Evolutionary conservation across 2,797 vertebrate species (phyloP), one percentile per base, ranked within the genome.

Genomic region (Lacerta agilis): DNA sequence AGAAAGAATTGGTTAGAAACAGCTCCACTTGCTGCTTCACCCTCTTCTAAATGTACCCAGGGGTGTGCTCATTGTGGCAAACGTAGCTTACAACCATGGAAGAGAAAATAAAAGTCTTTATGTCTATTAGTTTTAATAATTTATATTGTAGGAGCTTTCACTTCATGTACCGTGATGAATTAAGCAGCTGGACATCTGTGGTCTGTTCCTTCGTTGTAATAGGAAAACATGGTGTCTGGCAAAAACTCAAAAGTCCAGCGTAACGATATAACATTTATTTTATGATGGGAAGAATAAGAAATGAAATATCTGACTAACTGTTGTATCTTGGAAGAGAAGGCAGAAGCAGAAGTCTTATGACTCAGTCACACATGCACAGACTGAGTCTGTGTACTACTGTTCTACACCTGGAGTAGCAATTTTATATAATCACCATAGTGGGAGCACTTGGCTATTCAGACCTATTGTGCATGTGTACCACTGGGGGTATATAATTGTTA

Each of bases 221-320:
- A 95, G 83, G 89, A 94, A 93, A 89, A 91, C 87, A 81, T 91
- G 92, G 90, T 92, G 91, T 87, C 91, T 89, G 93, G 20, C 79
- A 90, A 89, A 86, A 89, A 93, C 90, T 61, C 88, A 23, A 88
- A 94, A 93, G 90, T 90, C 93, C 92, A 92, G 94, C 92, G 93
- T 91, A 93, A 81, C 89, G 10, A 11, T 86, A 87, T 77, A 91
- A 0, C 91, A 80, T 90, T 93, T 94, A 91, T 91, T 87, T 88
- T 91, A 91, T 91, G 43, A 90, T 89, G 87, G 77, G 90, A 90
- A 90, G 67, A 33, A 43, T n/a, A 72, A 66, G 49, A 73, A 69
- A 58, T 88, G 5, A 0, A 87, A 43, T 25, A 72, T 88, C 79
- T 83, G 88, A 33, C 76, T 18, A 29, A 91, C 83, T 89, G 45